phyloP scores from a whole-genome alignment of 2,797 vertebrate genomes.

The Otolemur crassicaudatus region DNA sequence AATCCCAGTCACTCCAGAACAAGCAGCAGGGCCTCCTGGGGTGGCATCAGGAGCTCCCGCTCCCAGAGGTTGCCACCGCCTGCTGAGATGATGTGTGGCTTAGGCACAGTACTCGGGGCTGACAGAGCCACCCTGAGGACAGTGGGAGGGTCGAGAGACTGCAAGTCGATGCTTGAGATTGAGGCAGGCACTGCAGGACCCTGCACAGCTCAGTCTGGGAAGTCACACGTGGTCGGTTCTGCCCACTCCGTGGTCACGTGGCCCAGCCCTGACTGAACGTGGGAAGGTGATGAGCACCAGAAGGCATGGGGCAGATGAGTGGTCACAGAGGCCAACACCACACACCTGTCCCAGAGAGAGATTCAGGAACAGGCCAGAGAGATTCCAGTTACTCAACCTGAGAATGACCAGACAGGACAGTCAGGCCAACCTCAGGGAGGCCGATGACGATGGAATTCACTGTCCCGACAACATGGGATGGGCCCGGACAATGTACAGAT shows the following conservation, averaged over 20 bases:
- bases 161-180: neutral
- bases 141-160: neutral
- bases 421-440: too few relatives aligned
- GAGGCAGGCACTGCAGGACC: neutral
- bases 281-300: neutral
- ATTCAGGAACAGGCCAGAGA: neutral
- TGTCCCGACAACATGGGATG: neutral
- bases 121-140: too few relatives aligned
- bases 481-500: neutral
- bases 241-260: accelerated
- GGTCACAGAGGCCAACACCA: neutral
- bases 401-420: neutral
- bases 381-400: neutral
- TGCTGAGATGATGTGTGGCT: too few relatives aligned
- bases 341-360: neutral
- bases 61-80: too few relatives aligned
- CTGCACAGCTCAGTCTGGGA: neutral
- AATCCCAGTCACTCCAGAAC: too few relatives aligned
- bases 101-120: too few relatives aligned
- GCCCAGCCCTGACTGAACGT: neutral
- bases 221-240: neutral
- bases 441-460: too few relatives aligned
- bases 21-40: too few relatives aligned
- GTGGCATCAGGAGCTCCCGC: too few relatives aligned
- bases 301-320: neutral